Evolutionary conservation across 2,888 invertebrate genomes (phyloP).

Genomic region (Neoitamus cyanurus): DNA sequence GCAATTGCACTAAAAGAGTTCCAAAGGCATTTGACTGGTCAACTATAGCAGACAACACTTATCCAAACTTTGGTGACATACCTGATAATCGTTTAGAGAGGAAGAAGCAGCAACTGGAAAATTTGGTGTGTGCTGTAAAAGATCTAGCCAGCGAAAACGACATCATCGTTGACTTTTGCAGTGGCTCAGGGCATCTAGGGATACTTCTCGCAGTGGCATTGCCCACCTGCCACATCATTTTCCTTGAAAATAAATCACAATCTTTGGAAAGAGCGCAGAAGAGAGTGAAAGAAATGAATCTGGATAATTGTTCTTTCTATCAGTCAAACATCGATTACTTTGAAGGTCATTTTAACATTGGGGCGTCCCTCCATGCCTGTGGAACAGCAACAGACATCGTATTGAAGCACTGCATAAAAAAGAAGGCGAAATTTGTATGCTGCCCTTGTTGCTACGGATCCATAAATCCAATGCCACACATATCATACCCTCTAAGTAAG

Average conservation of each 20-base stretch:
- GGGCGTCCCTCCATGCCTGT: conserved; percentile 92
- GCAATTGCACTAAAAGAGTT: conserved; percentile 49
- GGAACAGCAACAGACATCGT: conserved; percentile 95
- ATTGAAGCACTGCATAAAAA: conserved; percentile 81
- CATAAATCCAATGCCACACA: conserved; percentile 81
- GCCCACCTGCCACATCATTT: conserved; percentile 80
- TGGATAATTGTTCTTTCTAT: conserved; percentile 81
- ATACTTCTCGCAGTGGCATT: conserved; percentile 83
- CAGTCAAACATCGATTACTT: conserved; percentile 95
- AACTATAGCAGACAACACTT: conserved; percentile 69
- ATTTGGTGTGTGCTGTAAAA: conserved; percentile 81
- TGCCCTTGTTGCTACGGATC: conserved; percentile 97
- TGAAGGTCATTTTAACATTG: conserved; percentile 82
- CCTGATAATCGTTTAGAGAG: conserved; percentile 78
- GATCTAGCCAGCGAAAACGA: conserved; percentile 75
- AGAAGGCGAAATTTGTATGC: conserved; percentile 83
- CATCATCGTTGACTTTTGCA: conserved; percentile 91
- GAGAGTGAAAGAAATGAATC: conserved; percentile 73
- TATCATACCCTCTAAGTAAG: conserved; percentile 85
- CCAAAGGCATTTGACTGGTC: conserved; percentile 73
- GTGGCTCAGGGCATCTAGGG: conserved; percentile 93
- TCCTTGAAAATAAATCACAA: conserved; percentile 92
- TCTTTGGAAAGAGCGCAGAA: conserved; percentile 80
- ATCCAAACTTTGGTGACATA: conserved; percentile 82
- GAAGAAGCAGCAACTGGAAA: conserved; percentile 89